These are phyloP conservation scores for Cygnus atratus DNA, from an alignment of 2,113 vertebrate species.

Conservation along the genomic window DNA sequence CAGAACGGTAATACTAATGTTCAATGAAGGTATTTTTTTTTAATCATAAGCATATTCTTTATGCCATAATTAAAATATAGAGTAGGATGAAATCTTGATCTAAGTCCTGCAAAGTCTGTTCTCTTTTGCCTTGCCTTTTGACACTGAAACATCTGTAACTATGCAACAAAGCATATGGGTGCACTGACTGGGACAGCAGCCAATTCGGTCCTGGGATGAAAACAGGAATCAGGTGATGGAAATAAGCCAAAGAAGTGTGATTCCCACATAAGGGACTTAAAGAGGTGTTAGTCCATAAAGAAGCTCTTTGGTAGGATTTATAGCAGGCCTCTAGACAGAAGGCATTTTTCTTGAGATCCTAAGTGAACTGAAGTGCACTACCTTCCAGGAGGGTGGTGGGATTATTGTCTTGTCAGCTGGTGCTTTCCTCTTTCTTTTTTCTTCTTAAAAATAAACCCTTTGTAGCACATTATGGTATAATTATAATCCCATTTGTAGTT, in stretches of 20 bases:
- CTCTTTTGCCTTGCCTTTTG: neutral
- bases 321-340: neutral
- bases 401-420: neutral
- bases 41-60: neutral
- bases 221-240: slow-evolving; percentile 46
- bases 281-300: slow-evolving; percentile 18
- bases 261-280: neutral
- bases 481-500: neutral
- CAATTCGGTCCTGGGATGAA: slow-evolving; percentile 16
- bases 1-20: neutral
- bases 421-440: neutral
- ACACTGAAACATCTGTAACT: neutral
- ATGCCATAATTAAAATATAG: neutral
- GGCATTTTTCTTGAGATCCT: neutral
- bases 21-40: neutral
- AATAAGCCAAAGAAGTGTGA: slow-evolving; percentile 5
- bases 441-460: neutral
- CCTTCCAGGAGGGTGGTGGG: neutral
- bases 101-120: neutral
- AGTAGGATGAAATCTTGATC: neutral
- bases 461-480: neutral
- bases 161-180: neutral
- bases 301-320: neutral
- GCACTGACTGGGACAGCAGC: slow-evolving; percentile 19
- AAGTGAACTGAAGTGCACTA: neutral